Percentiles rank a stretch among this genome's conserved stretches.
phyloP scores from a whole-genome alignment of 2,113 vertebrate species.

The Todiramphus saurophagus region DNA sequence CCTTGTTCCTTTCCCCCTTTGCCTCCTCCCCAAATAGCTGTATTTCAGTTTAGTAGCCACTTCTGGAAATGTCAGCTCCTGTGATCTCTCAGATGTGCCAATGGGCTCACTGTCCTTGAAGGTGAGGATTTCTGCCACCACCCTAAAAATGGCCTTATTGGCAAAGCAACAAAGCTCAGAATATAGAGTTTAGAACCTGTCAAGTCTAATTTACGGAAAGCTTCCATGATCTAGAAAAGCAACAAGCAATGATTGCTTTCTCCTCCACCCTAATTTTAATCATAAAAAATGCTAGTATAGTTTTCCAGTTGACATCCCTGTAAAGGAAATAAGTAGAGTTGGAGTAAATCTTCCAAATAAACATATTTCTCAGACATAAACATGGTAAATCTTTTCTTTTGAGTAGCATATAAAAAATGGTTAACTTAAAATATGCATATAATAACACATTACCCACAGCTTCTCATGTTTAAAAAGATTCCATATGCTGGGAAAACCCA shows the following conservation, averaged over 20 bases:
- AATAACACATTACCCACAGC: constrained; percentile 62
- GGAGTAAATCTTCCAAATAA: constrained; percentile 53
- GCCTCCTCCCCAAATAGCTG: background rate
- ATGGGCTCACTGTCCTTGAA: background rate
- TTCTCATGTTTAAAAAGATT: constrained; percentile 71
- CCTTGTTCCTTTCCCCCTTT: background rate
- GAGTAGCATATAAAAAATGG: constrained; percentile 49
- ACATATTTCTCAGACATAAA: constrained; percentile 50
- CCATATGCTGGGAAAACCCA: constrained; percentile 64
- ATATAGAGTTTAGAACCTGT: constrained; percentile 29
- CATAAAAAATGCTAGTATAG: constrained; percentile 36
- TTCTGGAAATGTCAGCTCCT: background rate
- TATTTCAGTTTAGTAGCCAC: background rate
- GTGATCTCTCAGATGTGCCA: background rate
- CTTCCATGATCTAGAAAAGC: constrained; percentile 31
- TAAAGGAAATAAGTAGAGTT: constrained; percentile 31
- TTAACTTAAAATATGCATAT: constrained; percentile 69
- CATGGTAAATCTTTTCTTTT: constrained; percentile 61
- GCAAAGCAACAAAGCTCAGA: constrained; percentile 11
- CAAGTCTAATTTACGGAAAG: constrained; percentile 48
- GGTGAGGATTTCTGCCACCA: background rate
- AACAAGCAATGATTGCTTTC: constrained; percentile 24
- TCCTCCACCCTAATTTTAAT: constrained; percentile 58
- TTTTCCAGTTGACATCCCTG: constrained; percentile 33
- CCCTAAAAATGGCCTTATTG: background rate